Evolutionary conservation across 2,113 vertebrate genomes (phyloP).

Genomic region (Melanotaenia duboulayi): DNA sequence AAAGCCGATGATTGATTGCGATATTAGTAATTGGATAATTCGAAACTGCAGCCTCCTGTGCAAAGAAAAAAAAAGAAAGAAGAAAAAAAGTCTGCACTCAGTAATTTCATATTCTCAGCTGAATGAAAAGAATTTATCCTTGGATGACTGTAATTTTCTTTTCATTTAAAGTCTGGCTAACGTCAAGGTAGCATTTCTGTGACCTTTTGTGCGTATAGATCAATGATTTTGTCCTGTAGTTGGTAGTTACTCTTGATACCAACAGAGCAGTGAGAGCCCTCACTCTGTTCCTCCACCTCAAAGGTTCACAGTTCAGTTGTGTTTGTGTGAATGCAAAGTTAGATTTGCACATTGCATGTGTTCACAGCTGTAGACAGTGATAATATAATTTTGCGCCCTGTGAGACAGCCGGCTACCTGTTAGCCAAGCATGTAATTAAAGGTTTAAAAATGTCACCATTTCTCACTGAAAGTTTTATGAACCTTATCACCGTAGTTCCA

Average conservation of each 20-base stretch:
- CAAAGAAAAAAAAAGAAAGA: slow-evolving; percentile 19
- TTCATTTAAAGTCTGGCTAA: slow-evolving; percentile 54
- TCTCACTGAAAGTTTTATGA: slow-evolving; percentile 70
- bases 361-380: slow-evolving; percentile 72
- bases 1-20: slow-evolving; percentile 73
- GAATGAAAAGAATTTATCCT: slow-evolving; percentile 56
- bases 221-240: slow-evolving; percentile 33
- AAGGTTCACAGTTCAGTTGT: slow-evolving; percentile 37
- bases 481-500: slow-evolving; percentile 67
- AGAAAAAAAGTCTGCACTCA: slow-evolving; percentile 17
- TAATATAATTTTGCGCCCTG: slow-evolving; percentile 69
- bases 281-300: slow-evolving; percentile 21
- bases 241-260: slow-evolving; percentile 34
- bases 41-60: slow-evolving; percentile 36
- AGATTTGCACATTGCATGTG: slow-evolving; percentile 25
- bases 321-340: slow-evolving; percentile 35
- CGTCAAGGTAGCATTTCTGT: slow-evolving; percentile 46
- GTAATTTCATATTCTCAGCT: slow-evolving; percentile 52
- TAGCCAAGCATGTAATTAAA: slow-evolving; percentile 85
- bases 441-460: slow-evolving; percentile 80
- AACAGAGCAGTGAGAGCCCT: slow-evolving; percentile 24
- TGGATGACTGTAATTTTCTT: slow-evolving; percentile 65
- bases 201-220: slow-evolving; percentile 51
- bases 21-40: slow-evolving; percentile 70
- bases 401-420: slow-evolving; percentile 66